These are phyloP conservation scores for Geophilus truncorum DNA, from an alignment of 2,888 invertebrate genomes.

Conservation along the genomic window DNA sequence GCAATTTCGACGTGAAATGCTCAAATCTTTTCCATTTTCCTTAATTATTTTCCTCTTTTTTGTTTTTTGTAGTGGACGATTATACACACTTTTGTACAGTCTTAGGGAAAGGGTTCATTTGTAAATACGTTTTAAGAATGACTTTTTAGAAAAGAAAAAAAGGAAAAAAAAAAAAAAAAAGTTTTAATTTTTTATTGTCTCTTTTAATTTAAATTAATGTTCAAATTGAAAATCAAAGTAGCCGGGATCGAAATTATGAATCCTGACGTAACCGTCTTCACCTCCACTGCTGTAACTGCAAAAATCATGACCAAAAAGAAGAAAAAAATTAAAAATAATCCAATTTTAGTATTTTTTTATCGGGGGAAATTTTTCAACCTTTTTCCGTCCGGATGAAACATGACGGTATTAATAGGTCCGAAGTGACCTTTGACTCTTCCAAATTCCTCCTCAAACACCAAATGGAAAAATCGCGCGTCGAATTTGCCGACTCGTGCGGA, in stretches of 20 bases:
- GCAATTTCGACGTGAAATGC: too few relatives aligned
- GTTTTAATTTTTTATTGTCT: background rate
- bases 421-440: conserved; percentile 98
- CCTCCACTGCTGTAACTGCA: conserved; percentile 87
- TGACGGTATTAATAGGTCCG: conserved; percentile 97
- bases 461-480: conserved; percentile 88
- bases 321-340: too few relatives aligned
- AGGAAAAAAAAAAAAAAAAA: background rate
- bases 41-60: too few relatives aligned
- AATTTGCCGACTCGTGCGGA: conserved; percentile 93
- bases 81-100: too few relatives aligned
- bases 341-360: too few relatives aligned
- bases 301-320: conserved; percentile 34
- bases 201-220: conserved; percentile 50
- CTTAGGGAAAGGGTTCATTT: background rate
- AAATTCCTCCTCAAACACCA: conserved; percentile 95
- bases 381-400: conserved; percentile 96
- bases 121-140: background rate
- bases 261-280: conserved; percentile 96
- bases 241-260: conserved; percentile 91
- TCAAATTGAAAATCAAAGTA: conserved; percentile 96
- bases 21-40: too few relatives aligned
- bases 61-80: too few relatives aligned
- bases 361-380: conserved; percentile 48
- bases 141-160: too few relatives aligned